These are phyloP conservation scores for Diuraphis noxia DNA, from an alignment of 1,140 invertebrate genomes.

Conservation along the genomic window DNA sequence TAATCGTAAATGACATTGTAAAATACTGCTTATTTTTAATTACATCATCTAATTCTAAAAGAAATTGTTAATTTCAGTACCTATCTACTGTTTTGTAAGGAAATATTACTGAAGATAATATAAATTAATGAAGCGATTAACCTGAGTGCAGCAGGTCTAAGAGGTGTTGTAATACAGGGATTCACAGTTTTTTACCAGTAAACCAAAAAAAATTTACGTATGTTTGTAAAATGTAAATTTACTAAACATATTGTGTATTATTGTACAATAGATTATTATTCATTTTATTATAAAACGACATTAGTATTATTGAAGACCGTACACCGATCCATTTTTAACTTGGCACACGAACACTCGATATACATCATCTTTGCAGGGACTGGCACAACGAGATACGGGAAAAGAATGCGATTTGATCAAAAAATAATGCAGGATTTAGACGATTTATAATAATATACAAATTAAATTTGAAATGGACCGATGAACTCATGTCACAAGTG, in stretches of 20 bases:
- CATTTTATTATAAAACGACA: background rate
- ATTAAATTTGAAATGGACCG: too few species aligned
- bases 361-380: too few species aligned
- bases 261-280: background rate
- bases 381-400: too few species aligned
- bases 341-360: too few species aligned
- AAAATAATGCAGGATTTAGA: too few species aligned
- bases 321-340: background rate
- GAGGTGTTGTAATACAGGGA: background rate
- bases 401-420: too few species aligned
- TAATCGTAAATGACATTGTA: background rate
- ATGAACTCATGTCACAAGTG: too few species aligned
- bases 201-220: too few species aligned
- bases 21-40: slow-evolving; percentile 1
- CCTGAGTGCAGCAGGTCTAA: too few species aligned
- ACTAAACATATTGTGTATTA: background rate
- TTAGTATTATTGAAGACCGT: background rate
- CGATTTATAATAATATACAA: too few species aligned
- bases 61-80: background rate
- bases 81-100: background rate
- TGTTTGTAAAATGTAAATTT: background rate
- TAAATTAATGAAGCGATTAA: background rate
- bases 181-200: background rate
- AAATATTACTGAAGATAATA: background rate
- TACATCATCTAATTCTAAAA: background rate